These are phyloP conservation scores for Hydraecia micacea DNA, from an alignment of 2,888 invertebrate species.

Conservation along the genomic window DNA sequence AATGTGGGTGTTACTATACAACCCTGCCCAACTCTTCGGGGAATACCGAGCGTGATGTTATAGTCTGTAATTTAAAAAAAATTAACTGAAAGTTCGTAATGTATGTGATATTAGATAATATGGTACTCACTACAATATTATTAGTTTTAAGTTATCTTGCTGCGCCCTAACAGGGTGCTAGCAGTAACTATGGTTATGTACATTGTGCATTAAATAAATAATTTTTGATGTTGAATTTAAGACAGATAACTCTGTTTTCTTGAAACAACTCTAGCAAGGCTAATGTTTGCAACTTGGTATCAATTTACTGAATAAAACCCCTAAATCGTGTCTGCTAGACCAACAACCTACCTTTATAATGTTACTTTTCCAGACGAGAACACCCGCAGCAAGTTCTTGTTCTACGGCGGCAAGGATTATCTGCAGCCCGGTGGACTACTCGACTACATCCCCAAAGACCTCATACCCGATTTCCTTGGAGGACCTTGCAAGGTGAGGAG, in stretches of 20 bases:
- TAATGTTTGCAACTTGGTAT: too few species aligned
- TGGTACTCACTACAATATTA: too few species aligned
- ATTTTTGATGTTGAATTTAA: background rate
- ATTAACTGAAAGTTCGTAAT: too few species aligned
- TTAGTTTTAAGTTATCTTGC: too few species aligned
- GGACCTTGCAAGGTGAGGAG: slow-evolving; percentile 94
- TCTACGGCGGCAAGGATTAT: slow-evolving; percentile 97
- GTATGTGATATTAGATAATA: too few species aligned
- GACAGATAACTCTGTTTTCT: background rate
- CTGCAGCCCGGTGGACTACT: slow-evolving; percentile 94
- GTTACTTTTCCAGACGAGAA: slow-evolving; percentile 93
- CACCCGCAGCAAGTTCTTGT: slow-evolving; percentile 97
- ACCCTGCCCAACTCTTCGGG: background rate
- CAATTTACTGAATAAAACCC: too few species aligned
- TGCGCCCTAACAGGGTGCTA: too few species aligned
- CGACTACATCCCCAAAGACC: slow-evolving; percentile 96
- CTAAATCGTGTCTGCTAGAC: background rate
- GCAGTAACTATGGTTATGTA: too few species aligned
- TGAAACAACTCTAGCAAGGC: background rate
- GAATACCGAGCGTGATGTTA: too few species aligned
- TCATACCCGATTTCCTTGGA: slow-evolving; percentile 98
- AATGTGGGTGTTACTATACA: background rate
- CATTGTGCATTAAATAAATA: too few species aligned
- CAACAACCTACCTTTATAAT: background rate
- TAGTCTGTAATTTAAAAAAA: too few species aligned